Percentiles rank a stretch among this genome's conserved stretches.
These are phyloP conservation scores for Anoplopoma fimbria DNA, from an alignment of 2,113 vertebrate genomes.

Conservation along the genomic window DNA sequence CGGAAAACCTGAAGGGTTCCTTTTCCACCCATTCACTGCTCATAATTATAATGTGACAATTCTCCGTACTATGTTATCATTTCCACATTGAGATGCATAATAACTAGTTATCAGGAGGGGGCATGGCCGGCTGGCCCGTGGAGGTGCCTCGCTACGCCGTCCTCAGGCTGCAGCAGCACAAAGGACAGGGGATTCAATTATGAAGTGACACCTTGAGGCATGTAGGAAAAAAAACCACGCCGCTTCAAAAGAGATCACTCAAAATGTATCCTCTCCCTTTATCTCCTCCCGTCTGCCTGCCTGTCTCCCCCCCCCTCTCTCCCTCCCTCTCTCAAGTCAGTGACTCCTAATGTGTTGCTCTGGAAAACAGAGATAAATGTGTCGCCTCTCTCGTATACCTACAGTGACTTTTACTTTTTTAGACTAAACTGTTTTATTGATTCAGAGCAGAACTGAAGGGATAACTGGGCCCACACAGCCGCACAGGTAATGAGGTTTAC, in stretches of 20 bases:
- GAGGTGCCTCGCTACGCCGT: conserved; percentile 27
- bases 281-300: conserved; percentile 35
- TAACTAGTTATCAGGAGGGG: conserved; percentile 44
- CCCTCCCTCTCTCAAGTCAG: not conserved
- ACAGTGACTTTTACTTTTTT: conserved; percentile 39
- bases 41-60: conserved; percentile 70
- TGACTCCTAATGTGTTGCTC: conserved; percentile 5
- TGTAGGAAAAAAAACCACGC: conserved; percentile 34
- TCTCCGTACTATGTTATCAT: conserved; percentile 47
- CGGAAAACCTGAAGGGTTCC: conserved; percentile 48
- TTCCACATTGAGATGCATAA: conserved; percentile 61
- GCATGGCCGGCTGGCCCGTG: not conserved
- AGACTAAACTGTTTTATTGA: conserved; percentile 62
- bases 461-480: conserved; percentile 55
- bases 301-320: conserved; percentile 18
- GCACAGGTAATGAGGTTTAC: conserved; percentile 50
- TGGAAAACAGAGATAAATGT: conserved; percentile 10
- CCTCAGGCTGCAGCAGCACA: conserved; percentile 44
- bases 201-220: conserved; percentile 53
- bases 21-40: conserved; percentile 37
- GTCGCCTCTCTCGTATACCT: not conserved
- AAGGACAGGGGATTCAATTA: conserved; percentile 67
- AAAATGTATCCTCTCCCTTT: conserved; percentile 25
- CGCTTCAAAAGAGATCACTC: conserved; percentile 51
- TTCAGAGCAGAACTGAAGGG: conserved; percentile 49